A percentile compares a stretch with the other conserved stretches of the same genome.
phyloP scores from a whole-genome alignment of 2,888 invertebrate species.

The Petrolisthes cinctipes region DNA sequence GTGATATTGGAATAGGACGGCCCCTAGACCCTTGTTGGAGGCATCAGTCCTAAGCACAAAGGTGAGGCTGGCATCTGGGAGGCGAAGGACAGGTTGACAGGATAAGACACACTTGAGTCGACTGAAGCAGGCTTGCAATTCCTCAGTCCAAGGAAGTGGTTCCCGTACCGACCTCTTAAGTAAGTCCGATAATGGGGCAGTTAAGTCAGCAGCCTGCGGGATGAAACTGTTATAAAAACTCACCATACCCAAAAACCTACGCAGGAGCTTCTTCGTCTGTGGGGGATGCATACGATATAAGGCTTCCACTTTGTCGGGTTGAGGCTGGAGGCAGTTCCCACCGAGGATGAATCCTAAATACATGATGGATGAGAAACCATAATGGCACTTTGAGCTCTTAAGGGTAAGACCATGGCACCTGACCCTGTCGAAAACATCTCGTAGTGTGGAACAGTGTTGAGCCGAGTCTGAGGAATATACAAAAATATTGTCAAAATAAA shows the following conservation, averaged over 20 bases:
- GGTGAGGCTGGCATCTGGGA: not conserved
- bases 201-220: slow-evolving; percentile 6
- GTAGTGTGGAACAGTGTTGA: not conserved
- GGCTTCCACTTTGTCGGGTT: too few species aligned
- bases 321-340: too few species aligned
- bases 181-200: not conserved
- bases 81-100: not conserved
- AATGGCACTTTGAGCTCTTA: too few species aligned
- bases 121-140: not conserved
- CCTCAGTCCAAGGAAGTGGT: not conserved
- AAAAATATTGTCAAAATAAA: too few species aligned
- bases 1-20: too few species aligned
- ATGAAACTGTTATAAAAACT: not conserved
- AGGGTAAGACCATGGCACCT: too few species aligned
- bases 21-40: too few species aligned
- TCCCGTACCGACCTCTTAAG: not conserved
- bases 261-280: too few species aligned
- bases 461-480: not conserved
- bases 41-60: slow-evolving; percentile 5
- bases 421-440: not conserved
- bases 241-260: too few species aligned
- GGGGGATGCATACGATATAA: too few species aligned
- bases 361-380: too few species aligned
- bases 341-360: too few species aligned
- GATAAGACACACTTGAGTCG: not conserved